Evolutionary conservation across 2,888 invertebrate genomes (phyloP).

Genomic region (Brachylomia viminalis): DNA sequence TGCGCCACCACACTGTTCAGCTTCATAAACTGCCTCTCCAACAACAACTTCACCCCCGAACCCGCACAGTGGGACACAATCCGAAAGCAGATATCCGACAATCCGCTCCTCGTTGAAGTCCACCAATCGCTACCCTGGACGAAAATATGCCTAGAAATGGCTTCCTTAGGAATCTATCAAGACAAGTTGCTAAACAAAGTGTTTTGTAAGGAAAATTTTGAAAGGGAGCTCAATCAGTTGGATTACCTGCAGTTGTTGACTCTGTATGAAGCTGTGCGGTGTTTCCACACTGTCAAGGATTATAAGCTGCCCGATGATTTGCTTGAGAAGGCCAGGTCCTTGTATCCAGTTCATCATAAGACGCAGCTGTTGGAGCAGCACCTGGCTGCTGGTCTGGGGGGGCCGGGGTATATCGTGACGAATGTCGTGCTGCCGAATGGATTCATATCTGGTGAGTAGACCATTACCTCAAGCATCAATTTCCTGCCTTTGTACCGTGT

Average conservation of each 20-base stretch:
- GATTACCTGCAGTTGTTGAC: constrained; percentile 88
- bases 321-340: constrained; percentile 77
- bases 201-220: constrained; percentile 88
- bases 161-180: constrained; percentile 91
- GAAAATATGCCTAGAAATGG: constrained; percentile 89
- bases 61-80: constrained; percentile 88
- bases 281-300: constrained; percentile 80
- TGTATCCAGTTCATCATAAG: constrained; percentile 76
- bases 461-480: neutral
- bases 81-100: constrained; percentile 80
- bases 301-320: constrained; percentile 82
- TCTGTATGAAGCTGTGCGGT: constrained; percentile 89
- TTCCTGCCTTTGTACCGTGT: neutral
- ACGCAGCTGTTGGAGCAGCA: constrained; percentile 85
- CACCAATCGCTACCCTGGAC: constrained; percentile 87
- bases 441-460: constrained; percentile 87
- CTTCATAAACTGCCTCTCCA: constrained; percentile 90
- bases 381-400: constrained; percentile 90
- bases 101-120: constrained; percentile 81
- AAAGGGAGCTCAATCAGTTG: constrained; percentile 79
- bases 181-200: constrained; percentile 87
- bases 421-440: constrained; percentile 90
- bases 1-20: constrained; percentile 84
- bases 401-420: constrained; percentile 88
- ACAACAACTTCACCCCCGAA: constrained; percentile 91